phyloP scores from a whole-genome alignment of 2,113 vertebrate species.

The Neodon shergylaensis region DNA sequence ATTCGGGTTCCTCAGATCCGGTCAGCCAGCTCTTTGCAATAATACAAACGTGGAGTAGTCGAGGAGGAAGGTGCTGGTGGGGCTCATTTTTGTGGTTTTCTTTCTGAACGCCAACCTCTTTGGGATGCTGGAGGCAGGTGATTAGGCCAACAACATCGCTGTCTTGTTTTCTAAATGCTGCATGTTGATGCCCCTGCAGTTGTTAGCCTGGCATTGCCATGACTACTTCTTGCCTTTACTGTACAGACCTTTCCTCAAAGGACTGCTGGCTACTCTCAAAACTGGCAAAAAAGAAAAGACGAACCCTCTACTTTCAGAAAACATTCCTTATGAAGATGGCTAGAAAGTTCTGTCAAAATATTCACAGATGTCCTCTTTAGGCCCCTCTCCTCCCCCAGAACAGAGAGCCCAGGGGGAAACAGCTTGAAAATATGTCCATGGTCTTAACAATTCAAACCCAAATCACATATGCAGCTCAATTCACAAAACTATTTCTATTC shows the following conservation, averaged over 20 bases:
- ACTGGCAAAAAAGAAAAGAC: not conserved
- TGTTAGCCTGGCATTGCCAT: not conserved
- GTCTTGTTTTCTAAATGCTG: not conserved
- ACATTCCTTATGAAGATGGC: not conserved
- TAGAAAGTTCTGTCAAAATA: not conserved
- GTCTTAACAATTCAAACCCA: slow-evolving; percentile 3
- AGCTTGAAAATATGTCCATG: not conserved
- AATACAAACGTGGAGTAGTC: not conserved
- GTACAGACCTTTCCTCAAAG: not conserved
- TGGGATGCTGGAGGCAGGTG: not conserved
- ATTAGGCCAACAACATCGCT: not conserved
- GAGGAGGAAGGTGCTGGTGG: not conserved
- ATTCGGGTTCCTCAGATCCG: not conserved
- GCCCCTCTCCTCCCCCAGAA: not conserved
- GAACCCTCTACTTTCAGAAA: not conserved
- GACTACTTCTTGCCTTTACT: not conserved
- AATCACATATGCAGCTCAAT: slow-evolving; percentile 26
- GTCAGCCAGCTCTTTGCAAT: not conserved
- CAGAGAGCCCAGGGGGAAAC: not conserved
- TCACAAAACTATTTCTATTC: not conserved
- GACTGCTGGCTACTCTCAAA: not conserved
- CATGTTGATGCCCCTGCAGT: not conserved
- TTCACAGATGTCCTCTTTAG: not conserved
- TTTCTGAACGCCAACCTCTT: not conserved
- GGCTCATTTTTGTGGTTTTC: slow-evolving; percentile 19